phyloP scores from a whole-genome alignment of 2,888 invertebrate species.

The Seira musarum region DNA sequence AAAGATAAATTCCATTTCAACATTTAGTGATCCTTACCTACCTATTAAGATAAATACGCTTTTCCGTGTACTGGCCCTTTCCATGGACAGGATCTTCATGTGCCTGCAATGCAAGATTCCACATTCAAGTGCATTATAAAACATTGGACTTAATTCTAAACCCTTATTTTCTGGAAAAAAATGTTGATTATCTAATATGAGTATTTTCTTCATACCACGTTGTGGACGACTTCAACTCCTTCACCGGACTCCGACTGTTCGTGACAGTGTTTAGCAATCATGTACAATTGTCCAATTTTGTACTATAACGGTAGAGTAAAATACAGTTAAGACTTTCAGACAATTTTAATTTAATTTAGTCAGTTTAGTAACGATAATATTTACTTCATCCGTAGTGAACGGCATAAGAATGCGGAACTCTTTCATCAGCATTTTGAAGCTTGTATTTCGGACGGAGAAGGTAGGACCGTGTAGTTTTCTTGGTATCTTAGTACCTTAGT shows the following conservation, averaged over 20 bases:
- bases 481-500: too few relatives aligned
- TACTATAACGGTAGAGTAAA: constrained; percentile 80
- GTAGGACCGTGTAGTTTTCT: too few relatives aligned
- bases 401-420: constrained; percentile 96
- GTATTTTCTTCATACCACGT: too few relatives aligned
- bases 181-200: too few relatives aligned
- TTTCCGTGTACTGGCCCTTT: constrained; percentile 90
- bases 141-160: too few relatives aligned
- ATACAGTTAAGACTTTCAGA: constrained; percentile 13
- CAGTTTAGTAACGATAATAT: constrained; percentile 18
- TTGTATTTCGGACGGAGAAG: too few relatives aligned
- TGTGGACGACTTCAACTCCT: constrained; percentile 92
- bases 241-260: constrained; percentile 92
- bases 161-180: too few relatives aligned
- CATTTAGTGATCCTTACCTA: constrained; percentile 72
- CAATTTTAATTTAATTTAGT: constrained; percentile 35
- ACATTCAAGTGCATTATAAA: too few relatives aligned
- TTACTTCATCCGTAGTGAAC: constrained; percentile 91
- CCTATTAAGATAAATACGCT: constrained; percentile 91
- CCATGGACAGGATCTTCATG: constrained; percentile 86
- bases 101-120: too few relatives aligned
- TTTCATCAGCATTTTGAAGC: constrained; percentile 85
- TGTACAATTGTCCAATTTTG: constrained; percentile 91
- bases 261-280: constrained; percentile 94
- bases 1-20: too few relatives aligned